These are phyloP conservation scores for Cottoperca gobio DNA, from an alignment of 2,797 vertebrate species.

Conservation along the genomic window DNA sequence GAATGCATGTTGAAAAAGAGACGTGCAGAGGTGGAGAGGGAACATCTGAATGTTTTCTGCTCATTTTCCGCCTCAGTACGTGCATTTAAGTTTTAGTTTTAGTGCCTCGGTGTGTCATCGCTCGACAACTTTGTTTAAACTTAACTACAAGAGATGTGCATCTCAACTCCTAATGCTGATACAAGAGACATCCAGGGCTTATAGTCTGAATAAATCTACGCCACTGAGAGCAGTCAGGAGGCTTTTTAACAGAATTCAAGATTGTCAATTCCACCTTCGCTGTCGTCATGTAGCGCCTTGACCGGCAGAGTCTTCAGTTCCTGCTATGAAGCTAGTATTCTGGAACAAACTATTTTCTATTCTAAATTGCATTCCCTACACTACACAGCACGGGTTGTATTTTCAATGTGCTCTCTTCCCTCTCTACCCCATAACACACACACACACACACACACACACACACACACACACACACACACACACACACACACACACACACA, in stretches of 20 bases:
- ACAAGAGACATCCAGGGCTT: background rate
- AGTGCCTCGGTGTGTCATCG: too few species aligned
- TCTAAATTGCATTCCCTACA: background rate
- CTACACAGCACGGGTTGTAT: constrained; percentile 5
- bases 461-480: constrained; percentile 11
- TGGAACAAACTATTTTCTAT: background rate
- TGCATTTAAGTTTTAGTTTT: background rate
- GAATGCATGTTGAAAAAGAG: background rate
- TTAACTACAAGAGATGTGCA: background rate
- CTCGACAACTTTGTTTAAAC: background rate
- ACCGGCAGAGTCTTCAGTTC: too few species aligned
- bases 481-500: constrained; percentile 28
- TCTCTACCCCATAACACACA: constrained; percentile 10
- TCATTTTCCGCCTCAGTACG: background rate
- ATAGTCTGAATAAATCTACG: background rate
- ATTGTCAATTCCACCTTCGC: background rate
- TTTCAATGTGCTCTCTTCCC: background rate
- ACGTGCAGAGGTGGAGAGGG: background rate
- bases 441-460: constrained; percentile 25
- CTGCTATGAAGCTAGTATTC: background rate
- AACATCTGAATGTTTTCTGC: background rate
- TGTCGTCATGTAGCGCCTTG: too few species aligned
- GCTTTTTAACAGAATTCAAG: background rate
- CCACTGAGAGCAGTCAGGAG: background rate
- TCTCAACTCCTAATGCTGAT: background rate